Percentiles rank a stretch among this genome's conserved stretches.
Evolutionary conservation across 2,797 vertebrate species (phyloP).

Genomic region (Gambusia yucatana): DNA sequence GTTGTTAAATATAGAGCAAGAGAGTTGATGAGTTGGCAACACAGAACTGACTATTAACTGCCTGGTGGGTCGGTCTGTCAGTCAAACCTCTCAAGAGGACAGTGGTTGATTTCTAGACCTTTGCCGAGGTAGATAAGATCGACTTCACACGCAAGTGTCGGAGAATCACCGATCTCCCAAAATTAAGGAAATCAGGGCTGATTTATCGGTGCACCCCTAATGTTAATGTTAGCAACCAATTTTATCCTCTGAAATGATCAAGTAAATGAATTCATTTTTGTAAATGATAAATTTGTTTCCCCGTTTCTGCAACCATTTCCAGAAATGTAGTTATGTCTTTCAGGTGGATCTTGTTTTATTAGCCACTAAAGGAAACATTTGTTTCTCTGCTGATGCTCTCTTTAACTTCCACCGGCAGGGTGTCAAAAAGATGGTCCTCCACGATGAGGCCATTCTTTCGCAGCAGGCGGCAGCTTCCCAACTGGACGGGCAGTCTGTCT

Average conservation of each 20-base stretch:
- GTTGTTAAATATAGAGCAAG: no score
- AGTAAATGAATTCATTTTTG: constrained; percentile 42
- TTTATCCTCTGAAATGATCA: constrained; percentile 49
- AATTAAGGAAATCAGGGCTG: no score
- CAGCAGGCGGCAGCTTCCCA: constrained; percentile 91
- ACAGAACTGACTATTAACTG: no score
- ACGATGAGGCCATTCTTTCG: constrained; percentile 89
- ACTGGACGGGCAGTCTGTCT: constrained; percentile 88
- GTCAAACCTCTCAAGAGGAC: no score
- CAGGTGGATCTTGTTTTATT: constrained; percentile 72
- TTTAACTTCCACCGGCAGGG: constrained; percentile 92
- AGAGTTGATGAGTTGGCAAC: no score
- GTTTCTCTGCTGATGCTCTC: constrained; percentile 90
- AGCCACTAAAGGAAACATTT: constrained; percentile 85
- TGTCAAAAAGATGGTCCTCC: constrained; percentile 96
- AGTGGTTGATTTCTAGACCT: no score
- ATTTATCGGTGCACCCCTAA: no score
- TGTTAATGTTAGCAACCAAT: constrained; percentile 28
- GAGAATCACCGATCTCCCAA: no score
- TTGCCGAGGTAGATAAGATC: no score
- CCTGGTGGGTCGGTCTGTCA: no score
- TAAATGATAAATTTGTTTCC: constrained; percentile 25
- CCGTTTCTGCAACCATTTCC: not conserved
- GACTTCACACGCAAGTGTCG: no score
- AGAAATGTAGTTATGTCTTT: constrained; percentile 18